Percentiles rank a stretch among this genome's conserved stretches.
These are phyloP conservation scores for Serilophus lunatus DNA, from an alignment of 2,113 vertebrate species.

Conservation along the genomic window DNA sequence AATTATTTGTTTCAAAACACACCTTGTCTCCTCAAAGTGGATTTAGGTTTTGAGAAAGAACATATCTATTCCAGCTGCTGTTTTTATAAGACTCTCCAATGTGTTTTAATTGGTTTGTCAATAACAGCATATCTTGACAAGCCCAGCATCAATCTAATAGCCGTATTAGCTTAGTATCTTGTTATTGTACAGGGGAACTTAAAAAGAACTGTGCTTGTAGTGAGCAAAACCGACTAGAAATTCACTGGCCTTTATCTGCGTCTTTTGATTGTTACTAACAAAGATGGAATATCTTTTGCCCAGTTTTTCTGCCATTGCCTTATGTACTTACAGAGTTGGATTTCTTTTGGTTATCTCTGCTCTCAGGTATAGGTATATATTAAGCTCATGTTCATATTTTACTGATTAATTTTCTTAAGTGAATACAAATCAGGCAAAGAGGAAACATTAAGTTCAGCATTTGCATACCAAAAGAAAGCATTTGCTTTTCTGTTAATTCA, in stretches of 20 bases:
- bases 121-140: neutral
- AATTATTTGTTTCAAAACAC: neutral
- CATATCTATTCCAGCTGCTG: accelerated
- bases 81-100: neutral
- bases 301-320: neutral
- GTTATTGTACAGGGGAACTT: neutral
- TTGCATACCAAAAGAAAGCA: neutral
- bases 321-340: neutral
- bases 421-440: neutral
- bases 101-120: neutral
- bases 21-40: neutral
- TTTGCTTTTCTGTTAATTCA: neutral
- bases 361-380: neutral
- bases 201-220: neutral
- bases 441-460: neutral
- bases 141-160: neutral
- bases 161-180: neutral
- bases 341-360: neutral
- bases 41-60: neutral
- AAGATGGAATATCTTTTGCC: neutral
- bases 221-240: neutral
- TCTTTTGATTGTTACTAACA: neutral
- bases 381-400: neutral
- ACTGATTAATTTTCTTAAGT: neutral
- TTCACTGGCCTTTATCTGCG: neutral